Percentiles rank a stretch among this genome's conserved stretches.
Conservation (phyloP, 2,113 vertebrate species). For the Paradoxurus hermaphroditus region DNA sequence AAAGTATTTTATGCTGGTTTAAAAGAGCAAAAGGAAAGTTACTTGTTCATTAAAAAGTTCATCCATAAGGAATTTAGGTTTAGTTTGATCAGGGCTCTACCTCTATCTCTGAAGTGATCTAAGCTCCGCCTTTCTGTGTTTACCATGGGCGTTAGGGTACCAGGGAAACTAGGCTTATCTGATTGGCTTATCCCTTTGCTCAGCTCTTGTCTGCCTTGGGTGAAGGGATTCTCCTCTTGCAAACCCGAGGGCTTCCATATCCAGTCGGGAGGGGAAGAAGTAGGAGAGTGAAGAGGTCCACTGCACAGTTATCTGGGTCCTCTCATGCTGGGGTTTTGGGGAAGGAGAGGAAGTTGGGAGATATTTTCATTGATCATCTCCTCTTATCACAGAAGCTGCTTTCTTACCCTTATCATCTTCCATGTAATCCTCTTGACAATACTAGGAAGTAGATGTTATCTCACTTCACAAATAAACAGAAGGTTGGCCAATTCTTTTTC, state of each 20-base stretch:
- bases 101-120: background rate
- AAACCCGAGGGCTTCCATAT: background rate
- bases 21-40: background rate
- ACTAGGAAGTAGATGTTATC: background rate
- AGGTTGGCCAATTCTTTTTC: background rate
- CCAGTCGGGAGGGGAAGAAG: background rate
- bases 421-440: background rate
- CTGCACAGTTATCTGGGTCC: background rate
- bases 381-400: background rate
- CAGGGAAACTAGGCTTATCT: background rate
- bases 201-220: background rate
- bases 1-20: background rate
- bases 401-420: background rate
- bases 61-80: background rate
- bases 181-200: background rate
- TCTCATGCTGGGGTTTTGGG: background rate
- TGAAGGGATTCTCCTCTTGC: background rate
- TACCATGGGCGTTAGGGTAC: fast-evolving
- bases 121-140: background rate
- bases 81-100: background rate
- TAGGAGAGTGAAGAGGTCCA: background rate
- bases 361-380: background rate
- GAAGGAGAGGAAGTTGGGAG: background rate
- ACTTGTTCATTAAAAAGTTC: background rate
- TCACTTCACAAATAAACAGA: background rate